These are phyloP conservation scores for Pungitius pungitius DNA, from an alignment of 2,113 vertebrate genomes.

Conservation along the genomic window DNA sequence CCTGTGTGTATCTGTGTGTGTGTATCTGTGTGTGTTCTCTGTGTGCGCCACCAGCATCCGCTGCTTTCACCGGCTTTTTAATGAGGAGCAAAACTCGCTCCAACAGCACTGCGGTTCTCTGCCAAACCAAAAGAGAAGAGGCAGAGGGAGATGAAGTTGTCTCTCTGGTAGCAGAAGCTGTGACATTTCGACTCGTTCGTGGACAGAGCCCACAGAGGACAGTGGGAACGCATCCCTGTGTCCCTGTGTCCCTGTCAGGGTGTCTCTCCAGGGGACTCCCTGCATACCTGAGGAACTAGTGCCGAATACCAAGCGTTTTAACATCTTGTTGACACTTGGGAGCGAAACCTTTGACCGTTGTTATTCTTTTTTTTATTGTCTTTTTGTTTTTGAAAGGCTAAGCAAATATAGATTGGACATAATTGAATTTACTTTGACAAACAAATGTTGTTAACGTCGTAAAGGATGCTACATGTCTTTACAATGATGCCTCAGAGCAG, in stretches of 20 bases:
- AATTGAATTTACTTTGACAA: no score
- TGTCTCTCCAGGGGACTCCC: constrained; percentile 14
- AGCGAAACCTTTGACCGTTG: neutral
- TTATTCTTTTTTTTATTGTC: neutral
- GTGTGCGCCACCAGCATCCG: constrained; percentile 28
- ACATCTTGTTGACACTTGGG: neutral
- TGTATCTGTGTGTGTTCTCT: neutral
- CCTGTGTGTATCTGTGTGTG: neutral
- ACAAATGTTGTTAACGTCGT: neutral
- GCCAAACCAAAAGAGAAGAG: constrained; percentile 30
- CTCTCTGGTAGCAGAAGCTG: constrained; percentile 14
- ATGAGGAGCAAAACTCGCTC: constrained; percentile 42
- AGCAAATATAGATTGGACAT: neutral
- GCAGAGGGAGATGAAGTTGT: constrained; percentile 8
- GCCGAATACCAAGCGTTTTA: neutral
- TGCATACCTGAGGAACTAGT: neutral
- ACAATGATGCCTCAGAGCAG: neutral
- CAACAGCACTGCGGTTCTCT: constrained; percentile 18
- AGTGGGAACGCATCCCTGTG: no score
- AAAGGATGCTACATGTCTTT: neutral
- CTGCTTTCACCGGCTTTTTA: constrained; percentile 35
- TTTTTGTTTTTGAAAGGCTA: neutral
- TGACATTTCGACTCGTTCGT: constrained; percentile 47
- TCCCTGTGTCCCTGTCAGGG: no score
- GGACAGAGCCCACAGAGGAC: constrained; percentile 40